These are phyloP conservation scores for Oreortyx pictus DNA, from an alignment of 2,797 vertebrate genomes.

Conservation along the genomic window DNA sequence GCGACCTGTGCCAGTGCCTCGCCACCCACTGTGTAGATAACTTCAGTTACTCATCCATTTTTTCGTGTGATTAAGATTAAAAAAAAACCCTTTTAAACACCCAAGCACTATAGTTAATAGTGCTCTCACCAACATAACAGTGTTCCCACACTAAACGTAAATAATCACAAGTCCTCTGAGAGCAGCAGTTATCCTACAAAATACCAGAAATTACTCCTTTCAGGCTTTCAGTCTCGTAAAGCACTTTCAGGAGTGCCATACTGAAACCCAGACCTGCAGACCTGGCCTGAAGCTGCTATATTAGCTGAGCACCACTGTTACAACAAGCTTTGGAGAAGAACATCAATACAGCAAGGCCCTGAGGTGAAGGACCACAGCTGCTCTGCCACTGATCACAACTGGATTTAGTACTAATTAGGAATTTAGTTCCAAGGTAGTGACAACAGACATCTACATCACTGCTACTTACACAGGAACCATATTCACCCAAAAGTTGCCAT, in stretches of 20 bases:
- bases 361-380: background rate
- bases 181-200: slow-evolving; percentile 43
- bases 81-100: background rate
- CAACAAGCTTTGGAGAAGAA: accelerated
- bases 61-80: background rate
- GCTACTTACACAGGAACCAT: background rate
- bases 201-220: background rate
- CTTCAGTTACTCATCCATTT: background rate
- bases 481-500: background rate
- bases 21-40: too few relatives aligned
- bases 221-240: slow-evolving; percentile 1
- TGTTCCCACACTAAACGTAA: background rate
- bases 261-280: background rate
- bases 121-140: background rate
- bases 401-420: background rate
- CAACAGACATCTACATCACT: background rate
- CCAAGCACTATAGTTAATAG: background rate
- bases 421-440: background rate
- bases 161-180: background rate
- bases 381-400: background rate
- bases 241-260: background rate
- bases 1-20: too few relatives aligned
- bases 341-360: background rate
- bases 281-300: background rate
- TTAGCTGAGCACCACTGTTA: background rate